These are phyloP conservation scores for Ginglymostoma cirratum DNA, from an alignment of 2,113 vertebrate genomes.

Conservation along the genomic window DNA sequence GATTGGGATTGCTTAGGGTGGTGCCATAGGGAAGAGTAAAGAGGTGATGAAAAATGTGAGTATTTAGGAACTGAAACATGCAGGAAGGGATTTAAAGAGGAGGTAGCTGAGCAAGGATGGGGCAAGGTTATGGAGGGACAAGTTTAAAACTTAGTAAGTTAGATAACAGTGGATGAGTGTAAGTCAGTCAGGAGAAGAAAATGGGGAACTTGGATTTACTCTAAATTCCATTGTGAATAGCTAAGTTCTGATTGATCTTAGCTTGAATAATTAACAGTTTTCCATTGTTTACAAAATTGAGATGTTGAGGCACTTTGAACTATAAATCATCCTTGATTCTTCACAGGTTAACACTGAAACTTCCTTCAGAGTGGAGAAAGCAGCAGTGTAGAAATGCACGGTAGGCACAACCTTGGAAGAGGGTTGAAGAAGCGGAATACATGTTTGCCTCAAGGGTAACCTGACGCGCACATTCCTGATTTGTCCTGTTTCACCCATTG, in stretches of 20 bases:
- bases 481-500: not conserved
- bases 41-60: not conserved
- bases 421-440: not conserved
- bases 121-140: not conserved
- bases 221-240: too few species aligned
- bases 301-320: not conserved
- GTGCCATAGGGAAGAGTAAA: not conserved
- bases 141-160: not conserved
- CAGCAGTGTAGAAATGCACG: constrained; percentile 50
- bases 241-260: not conserved
- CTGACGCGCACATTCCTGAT: not conserved
- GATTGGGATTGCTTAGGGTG: too few species aligned
- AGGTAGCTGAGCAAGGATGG: not conserved
- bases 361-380: constrained; percentile 50
- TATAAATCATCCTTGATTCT: not conserved
- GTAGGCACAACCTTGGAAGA: constrained; percentile 44
- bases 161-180: not conserved
- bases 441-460: not conserved
- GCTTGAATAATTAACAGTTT: not conserved
- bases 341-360: constrained; percentile 45
- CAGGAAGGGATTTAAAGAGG: not conserved
- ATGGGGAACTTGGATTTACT: not conserved
- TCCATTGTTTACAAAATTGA: too few species aligned
- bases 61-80: not conserved
- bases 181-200: not conserved